Conservation (phyloP, 2,888 invertebrate species). For the Ectemnius lituratus region DNA sequence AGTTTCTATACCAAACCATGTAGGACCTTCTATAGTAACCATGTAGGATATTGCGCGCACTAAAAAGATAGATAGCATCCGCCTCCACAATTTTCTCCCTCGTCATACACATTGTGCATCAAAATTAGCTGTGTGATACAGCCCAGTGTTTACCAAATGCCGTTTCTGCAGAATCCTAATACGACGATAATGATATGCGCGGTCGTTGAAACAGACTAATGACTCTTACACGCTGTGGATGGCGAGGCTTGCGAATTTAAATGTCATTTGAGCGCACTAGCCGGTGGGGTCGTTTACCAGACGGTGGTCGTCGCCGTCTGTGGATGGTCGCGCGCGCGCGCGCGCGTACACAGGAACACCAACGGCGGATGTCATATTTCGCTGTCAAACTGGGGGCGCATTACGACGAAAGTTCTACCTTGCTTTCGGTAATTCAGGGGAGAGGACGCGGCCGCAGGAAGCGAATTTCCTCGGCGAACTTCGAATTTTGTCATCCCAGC, state of each 20-base stretch:
- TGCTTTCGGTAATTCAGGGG: conserved; percentile 31
- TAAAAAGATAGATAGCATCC: too few species aligned
- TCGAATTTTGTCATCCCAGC: conserved; percentile 28
- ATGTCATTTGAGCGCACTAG: conserved; percentile 55
- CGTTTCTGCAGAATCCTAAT: conserved; percentile 23
- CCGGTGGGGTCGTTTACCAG: conserved; percentile 37
- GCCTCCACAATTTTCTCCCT: too few species aligned
- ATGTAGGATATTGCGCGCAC: too few species aligned
- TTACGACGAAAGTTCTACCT: conserved; percentile 43
- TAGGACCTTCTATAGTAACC: too few species aligned
- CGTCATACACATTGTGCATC: too few species aligned
- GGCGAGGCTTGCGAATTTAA: conserved; percentile 52
- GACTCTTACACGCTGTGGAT: conserved; percentile 43
- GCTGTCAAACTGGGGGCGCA: conserved; percentile 38
- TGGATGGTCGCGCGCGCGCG: conserved; percentile 16
- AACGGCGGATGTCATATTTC: conserved; percentile 50
- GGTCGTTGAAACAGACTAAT: conserved; percentile 47
- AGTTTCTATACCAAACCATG: too few species aligned
- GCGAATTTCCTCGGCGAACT: conserved; percentile 19
- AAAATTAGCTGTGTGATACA: too few species aligned
- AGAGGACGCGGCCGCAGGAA: conserved; percentile 28
- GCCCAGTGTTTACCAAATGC: not conserved
- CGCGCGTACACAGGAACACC: conserved; percentile 26
- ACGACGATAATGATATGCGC: conserved; percentile 41
- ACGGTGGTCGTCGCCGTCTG: conserved; percentile 34